Conservation (phyloP, 2,797 vertebrate genomes). For the Rhabdophis nuchalis region DNA sequence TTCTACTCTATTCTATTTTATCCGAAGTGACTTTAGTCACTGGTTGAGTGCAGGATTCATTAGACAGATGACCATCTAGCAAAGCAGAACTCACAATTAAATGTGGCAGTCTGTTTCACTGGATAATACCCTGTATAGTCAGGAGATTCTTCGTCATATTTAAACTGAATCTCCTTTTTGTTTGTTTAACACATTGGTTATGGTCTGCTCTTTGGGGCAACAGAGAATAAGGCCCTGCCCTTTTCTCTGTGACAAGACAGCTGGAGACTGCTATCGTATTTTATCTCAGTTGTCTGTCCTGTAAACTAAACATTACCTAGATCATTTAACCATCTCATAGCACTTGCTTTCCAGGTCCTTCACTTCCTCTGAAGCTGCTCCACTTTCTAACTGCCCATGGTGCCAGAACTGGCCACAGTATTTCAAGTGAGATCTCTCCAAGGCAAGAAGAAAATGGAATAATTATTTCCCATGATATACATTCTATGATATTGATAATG, state of each 20-base stretch:
- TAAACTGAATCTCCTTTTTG: not conserved
- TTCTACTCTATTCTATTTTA: too few species aligned
- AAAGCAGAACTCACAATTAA: not conserved
- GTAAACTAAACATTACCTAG: not conserved
- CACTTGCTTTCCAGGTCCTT: not conserved
- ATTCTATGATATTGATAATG: not conserved
- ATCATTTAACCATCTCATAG: not conserved
- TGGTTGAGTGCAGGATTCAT: not conserved
- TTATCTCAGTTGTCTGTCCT: not conserved
- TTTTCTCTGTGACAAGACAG: not conserved
- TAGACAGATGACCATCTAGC: not conserved
- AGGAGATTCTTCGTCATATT: not conserved
- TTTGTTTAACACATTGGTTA: not conserved
- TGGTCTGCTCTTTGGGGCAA: not conserved
- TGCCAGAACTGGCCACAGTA: not conserved
- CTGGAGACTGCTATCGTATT: not conserved
- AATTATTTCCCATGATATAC: not conserved
- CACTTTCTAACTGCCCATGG: not conserved
- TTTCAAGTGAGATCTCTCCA: not conserved
- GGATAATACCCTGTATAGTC: not conserved
- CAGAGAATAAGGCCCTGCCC: not conserved
- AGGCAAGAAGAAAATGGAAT: not conserved
- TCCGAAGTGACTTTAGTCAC: not conserved
- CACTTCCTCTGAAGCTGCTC: not conserved
- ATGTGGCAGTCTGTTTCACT: not conserved